Conservation (phyloP, 2,113 vertebrate genomes). For the Albula goreensis region DNA sequence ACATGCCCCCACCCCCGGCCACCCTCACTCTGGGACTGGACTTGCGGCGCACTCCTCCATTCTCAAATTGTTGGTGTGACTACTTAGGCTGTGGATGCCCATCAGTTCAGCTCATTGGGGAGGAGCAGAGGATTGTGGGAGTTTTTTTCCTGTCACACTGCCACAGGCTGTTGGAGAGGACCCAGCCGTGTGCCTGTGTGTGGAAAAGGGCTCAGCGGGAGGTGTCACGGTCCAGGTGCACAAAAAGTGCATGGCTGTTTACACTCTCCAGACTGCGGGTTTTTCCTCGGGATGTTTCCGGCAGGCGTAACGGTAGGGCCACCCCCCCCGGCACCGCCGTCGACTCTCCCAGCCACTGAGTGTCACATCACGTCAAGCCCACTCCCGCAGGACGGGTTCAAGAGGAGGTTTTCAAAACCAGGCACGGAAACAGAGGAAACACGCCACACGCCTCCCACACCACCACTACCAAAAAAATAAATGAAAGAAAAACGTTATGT, state of each 20-base stretch:
- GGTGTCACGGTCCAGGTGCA: not conserved
- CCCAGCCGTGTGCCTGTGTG: not conserved
- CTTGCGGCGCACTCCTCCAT: not conserved
- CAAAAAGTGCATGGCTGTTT: not conserved
- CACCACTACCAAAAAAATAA: not conserved
- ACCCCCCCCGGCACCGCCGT: not conserved
- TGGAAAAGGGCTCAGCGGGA: not conserved
- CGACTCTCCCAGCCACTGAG: not conserved
- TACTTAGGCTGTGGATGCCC: not conserved
- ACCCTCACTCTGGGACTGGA: not conserved
- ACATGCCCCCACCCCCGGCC: not conserved
- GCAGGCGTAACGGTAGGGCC: not conserved
- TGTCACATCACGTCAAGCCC: not conserved
- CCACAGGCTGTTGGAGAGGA: not conserved
- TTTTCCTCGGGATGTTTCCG: constrained; percentile 8
- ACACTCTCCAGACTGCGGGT: not conserved
- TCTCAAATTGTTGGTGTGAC: not conserved
- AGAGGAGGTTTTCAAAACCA: not conserved
- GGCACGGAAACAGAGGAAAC: not conserved
- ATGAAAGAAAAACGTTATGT: too few relatives aligned
- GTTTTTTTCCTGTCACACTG: not conserved
- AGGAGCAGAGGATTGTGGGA: not conserved
- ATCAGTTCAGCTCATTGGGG: not conserved
- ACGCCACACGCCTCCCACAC: not conserved
- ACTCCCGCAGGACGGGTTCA: constrained; percentile 2